Evolutionary conservation across 2,888 invertebrate species (phyloP).

Genomic region (Eilema depressum): DNA sequence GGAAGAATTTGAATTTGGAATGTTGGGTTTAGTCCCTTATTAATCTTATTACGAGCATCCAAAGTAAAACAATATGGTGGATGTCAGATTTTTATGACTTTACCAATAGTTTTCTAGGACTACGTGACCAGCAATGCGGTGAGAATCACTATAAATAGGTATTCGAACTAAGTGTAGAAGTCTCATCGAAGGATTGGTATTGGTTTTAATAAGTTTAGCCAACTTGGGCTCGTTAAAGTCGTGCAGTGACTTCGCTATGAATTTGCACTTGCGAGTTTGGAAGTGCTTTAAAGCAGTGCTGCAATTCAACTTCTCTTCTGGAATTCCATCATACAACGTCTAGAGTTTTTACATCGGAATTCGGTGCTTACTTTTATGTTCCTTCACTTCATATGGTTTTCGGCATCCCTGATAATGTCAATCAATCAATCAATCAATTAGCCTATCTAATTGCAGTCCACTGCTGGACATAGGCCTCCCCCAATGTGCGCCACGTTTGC

Average conservation of each 20-base stretch:
- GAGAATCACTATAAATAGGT: conserved; percentile 44
- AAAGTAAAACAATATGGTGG: conserved; percentile 55
- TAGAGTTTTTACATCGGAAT: not conserved
- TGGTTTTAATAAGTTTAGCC: conserved; percentile 56
- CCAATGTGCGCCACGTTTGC: too few species aligned
- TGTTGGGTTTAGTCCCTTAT: conserved; percentile 39
- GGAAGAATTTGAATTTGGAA: conserved; percentile 48
- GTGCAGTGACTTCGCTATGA: conserved; percentile 39
- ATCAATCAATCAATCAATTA: too few species aligned
- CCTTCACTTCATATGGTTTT: too few species aligned
- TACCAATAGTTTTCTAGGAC: conserved; percentile 52
- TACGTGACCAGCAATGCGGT: conserved; percentile 56
- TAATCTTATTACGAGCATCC: conserved; percentile 35
- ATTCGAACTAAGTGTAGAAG: conserved; percentile 38
- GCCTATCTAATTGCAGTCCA: too few species aligned
- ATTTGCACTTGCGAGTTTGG: conserved; percentile 30
- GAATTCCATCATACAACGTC: not conserved
- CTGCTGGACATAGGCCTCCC: too few species aligned
- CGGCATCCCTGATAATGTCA: too few species aligned
- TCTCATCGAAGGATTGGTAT: conserved; percentile 50
- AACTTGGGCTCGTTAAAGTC: conserved; percentile 58
- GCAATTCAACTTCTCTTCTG: not conserved
- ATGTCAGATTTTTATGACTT: conserved; percentile 56
- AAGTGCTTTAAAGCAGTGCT: conserved; percentile 19
- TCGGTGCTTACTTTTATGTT: not conserved